A percentile compares a stretch with the other conserved stretches of the same genome.
phyloP scores from a whole-genome alignment of 2,113 vertebrate species.

The Aspidoscelis tigris region DNA sequence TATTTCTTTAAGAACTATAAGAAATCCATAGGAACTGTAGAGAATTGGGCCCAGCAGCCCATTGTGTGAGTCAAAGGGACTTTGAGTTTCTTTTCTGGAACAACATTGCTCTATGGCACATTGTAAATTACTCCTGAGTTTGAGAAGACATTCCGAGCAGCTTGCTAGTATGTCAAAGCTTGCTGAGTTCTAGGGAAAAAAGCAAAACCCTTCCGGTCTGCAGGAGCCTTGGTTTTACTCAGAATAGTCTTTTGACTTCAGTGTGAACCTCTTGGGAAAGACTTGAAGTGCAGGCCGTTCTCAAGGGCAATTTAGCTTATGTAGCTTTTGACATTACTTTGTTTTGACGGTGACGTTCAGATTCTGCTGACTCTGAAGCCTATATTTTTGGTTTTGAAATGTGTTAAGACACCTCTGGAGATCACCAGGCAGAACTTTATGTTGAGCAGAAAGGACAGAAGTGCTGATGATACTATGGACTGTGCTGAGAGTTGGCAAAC shows the following conservation, averaged over 20 bases:
- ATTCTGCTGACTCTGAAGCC: not conserved
- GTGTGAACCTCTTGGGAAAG: not conserved
- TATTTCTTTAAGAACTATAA: not conserved
- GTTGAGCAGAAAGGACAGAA: not conserved
- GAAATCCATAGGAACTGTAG: not conserved
- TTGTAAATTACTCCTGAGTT: not conserved
- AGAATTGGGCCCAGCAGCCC: not conserved
- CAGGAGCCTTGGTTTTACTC: not conserved
- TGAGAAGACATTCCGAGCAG: not conserved
- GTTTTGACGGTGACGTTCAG: not conserved
- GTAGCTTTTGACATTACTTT: accelerated
- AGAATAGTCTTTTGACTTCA: not conserved
- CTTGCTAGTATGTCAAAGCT: not conserved
- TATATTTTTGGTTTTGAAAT: not conserved
- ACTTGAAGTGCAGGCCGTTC: not conserved
- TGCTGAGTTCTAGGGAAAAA: not conserved
- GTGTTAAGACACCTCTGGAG: not conserved
- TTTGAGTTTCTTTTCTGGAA: not conserved
- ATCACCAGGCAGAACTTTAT: constrained; percentile 1
- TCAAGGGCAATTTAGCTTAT: accelerated
- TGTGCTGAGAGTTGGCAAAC: not conserved
- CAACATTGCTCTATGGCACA: not conserved
- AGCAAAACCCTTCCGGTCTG: not conserved
- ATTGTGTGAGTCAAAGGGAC: not conserved
- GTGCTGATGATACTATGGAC: accelerated